Percentiles rank a stretch among this genome's conserved stretches.
Conservation (phyloP, 2,113 vertebrate species). For the Urocitellus parryii region DNA sequence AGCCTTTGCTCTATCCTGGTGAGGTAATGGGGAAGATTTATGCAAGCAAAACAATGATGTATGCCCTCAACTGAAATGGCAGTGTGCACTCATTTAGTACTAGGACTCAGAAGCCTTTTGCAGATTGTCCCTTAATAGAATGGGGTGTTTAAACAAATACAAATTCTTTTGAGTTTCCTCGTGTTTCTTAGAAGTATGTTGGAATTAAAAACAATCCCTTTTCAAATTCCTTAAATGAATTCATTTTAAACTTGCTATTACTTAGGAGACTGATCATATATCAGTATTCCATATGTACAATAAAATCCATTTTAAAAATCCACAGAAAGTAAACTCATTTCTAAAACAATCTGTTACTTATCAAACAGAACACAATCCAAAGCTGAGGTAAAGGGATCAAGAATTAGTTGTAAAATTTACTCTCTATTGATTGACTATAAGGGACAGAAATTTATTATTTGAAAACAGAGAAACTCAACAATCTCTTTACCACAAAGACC, state of each 20-base stretch:
- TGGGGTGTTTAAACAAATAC: background rate
- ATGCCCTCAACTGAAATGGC: background rate
- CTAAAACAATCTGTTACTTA: conserved; percentile 13
- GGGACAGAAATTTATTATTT: background rate
- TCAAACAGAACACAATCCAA: conserved; percentile 5
- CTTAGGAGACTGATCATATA: background rate
- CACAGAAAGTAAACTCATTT: background rate
- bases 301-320: background rate
- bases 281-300: background rate
- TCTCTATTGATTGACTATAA: background rate
- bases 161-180: background rate
- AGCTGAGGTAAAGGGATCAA: background rate
- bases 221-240: background rate
- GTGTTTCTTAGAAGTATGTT: background rate
- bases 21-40: conserved; percentile 54
- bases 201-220: background rate
- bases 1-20: background rate
- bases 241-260: background rate
- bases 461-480: background rate
- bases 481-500: conserved; percentile 13
- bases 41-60: background rate
- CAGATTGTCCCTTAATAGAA: background rate
- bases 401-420: background rate
- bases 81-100: no score
- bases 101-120: background rate